These are phyloP conservation scores for Myodes glareolus DNA, from an alignment of 2,113 vertebrate genomes.

Conservation along the genomic window DNA sequence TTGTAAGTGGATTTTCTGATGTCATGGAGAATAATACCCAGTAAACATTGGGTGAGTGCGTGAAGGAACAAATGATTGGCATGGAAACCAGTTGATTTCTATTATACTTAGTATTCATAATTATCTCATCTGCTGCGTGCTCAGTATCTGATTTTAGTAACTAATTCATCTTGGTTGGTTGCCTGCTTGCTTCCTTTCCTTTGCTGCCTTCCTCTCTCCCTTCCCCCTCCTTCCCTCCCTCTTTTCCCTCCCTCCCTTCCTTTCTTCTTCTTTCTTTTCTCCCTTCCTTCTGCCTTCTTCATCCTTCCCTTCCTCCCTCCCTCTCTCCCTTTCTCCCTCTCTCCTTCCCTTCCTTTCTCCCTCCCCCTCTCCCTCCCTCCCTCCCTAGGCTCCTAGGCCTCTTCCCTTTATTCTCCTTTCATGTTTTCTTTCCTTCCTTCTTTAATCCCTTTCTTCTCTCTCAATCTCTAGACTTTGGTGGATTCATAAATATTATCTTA, in stretches of 20 bases:
- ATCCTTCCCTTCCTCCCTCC: rapidly evolving
- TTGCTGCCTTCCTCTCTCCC: rapidly evolving
- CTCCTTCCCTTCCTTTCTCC: rapidly evolving
- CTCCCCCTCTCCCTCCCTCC: background rate
- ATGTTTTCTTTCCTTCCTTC: background rate
- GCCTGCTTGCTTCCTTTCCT: background rate
- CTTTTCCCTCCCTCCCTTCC: background rate
- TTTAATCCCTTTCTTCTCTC: no score
- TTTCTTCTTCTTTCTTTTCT: background rate
- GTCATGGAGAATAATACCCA: background rate
- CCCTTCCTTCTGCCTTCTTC: rapidly evolving
- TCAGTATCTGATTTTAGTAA: background rate
- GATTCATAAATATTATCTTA: background rate
- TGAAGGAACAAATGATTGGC: background rate
- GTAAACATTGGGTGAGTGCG: background rate
- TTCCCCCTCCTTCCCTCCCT: background rate
- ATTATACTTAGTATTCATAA: background rate
- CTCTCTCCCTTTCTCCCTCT: rapidly evolving
- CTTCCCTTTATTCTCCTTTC: background rate
- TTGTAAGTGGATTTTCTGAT: constrained; percentile 11
- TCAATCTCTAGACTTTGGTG: background rate
- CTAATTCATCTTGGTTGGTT: background rate
- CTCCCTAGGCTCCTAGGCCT: background rate
- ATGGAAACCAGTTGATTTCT: background rate
- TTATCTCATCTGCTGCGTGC: background rate